Percentiles rank a stretch among this genome's conserved stretches.
Evolutionary conservation across 2,113 vertebrate species (phyloP).

Genomic region (Lophius piscatorius): DNA sequence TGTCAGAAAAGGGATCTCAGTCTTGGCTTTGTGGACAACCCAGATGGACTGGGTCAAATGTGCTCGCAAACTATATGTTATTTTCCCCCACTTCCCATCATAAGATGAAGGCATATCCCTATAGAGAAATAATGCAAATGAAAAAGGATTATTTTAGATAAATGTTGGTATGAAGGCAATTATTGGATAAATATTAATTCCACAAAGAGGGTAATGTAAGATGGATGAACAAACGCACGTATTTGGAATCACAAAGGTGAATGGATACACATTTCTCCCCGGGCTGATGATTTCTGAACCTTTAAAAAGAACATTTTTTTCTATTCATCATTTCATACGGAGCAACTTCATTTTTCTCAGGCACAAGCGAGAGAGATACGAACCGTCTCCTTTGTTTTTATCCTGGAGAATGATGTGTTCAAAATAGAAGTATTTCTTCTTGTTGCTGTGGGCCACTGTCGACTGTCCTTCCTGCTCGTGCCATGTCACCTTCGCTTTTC

Average conservation of each 20-base stretch:
- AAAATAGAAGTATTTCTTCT: conserved; percentile 72
- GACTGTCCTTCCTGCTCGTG: conserved; percentile 34
- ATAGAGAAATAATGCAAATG: conserved; percentile 15
- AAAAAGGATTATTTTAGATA: neutral
- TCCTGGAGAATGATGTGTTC: conserved; percentile 72
- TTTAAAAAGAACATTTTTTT: conserved; percentile 9
- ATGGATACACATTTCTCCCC: conserved; percentile 68
- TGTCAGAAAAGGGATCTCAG: conserved; percentile 64
- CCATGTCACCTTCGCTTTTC: conserved; percentile 67
- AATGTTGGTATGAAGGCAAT: neutral
- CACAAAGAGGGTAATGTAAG: neutral
- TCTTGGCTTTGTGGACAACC: conserved; percentile 68
- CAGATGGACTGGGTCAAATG: conserved; percentile 69
- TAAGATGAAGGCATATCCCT: conserved; percentile 77
- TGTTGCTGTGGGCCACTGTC: conserved; percentile 34
- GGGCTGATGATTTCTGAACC: conserved; percentile 68
- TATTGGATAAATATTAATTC: neutral
- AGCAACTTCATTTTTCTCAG: too few relatives aligned
- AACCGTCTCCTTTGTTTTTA: conserved; percentile 75
- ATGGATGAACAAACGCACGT: conserved; percentile 35
- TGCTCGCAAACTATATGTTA: conserved; percentile 66
- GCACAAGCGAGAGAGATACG: conserved; percentile 24
- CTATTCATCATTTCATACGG: neutral
- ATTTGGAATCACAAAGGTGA: conserved; percentile 72
- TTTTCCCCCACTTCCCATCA: conserved; percentile 67